Evolutionary conservation across 2,888 invertebrate species (phyloP), one percentile per base, ranked within the genome.

Genomic region (Pandemis corylana): DNA sequence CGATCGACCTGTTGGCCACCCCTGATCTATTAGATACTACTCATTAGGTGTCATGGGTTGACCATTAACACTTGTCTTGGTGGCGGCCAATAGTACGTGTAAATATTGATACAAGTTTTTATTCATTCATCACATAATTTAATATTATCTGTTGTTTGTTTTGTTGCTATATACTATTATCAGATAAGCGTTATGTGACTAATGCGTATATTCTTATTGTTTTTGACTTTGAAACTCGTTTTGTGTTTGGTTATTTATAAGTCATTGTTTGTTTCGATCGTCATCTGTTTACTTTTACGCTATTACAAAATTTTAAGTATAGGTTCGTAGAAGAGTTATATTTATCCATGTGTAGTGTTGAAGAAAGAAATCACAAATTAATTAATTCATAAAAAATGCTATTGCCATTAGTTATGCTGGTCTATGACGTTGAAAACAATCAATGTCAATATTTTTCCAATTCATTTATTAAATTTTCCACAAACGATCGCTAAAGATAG

Each of bases 161-260:
- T 64, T 41, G 44, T 64, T 64, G 44, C 64, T 28, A 64, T 64
- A 64, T 44, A 15, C 44, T 7, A 13, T 64, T 44, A 64, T 59
- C 59, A 12, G 59, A 59, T 59, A 59, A 59, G 12, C 56, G n/a
- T 56, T 20, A 28, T 28, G 12, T 59, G 59, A 59, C 10, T 59
- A 59, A 53, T 59, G 59, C 20, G 28, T 28, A n/a, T 51, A 10
- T 59, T 28, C 28, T 59, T 28, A 28, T 59, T 59, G 20, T 59
- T 20, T 56, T 56, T 56, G 9, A 10, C 9, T 20, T 3, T 6
- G 20, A 6, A 20, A 7, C 56, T 56, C 20, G 56, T 56, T 20
- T 56, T 59, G 59, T 59, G 12, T 59, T 59, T 10, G 0, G 59
- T 59, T 59, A 59, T 59, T 59, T 28, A 12, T 59, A 56, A 20